phyloP scores from a whole-genome alignment of 2,113 vertebrate genomes.

The zebrafish (Danio rerio) region GRCz12tu NC_133184.1:13293001-13293500 shows the following conservation, averaged over 20 bases:
- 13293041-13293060: background rate
- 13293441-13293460: background rate
- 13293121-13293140: background rate
- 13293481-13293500: background rate
- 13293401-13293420: background rate
- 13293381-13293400: background rate
- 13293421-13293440: conserved; percentile 4
- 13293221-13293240: background rate
- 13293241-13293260: background rate
- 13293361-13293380: background rate
- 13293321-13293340: background rate
- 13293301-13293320: conserved; percentile 1
- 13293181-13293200: background rate
- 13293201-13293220: background rate
- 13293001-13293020: background rate
- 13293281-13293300: background rate
- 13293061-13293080: background rate
- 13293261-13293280: background rate
- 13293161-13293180: background rate
- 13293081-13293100: background rate
- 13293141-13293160: background rate
- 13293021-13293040: background rate
- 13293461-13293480: background rate
- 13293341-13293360: background rate
- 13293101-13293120: background rate